phyloP scores from a whole-genome alignment of 1,140 invertebrate species.

The Pogonognathellus flavescens region DNA sequence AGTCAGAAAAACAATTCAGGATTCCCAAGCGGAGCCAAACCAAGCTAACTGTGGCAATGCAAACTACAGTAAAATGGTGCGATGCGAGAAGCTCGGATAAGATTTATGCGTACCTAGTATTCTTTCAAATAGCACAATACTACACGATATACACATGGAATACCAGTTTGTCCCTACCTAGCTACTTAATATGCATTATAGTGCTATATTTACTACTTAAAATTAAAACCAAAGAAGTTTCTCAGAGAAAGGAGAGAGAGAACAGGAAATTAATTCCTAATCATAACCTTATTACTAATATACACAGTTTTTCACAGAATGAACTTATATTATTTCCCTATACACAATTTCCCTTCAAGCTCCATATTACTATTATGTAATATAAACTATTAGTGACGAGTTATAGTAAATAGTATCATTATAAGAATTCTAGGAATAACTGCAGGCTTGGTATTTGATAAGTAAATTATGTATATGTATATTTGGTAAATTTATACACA shows the following conservation, averaged over 20 bases:
- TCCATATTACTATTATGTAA: too few species aligned
- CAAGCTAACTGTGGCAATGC: neutral
- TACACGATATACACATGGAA: neutral
- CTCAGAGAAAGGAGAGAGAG: neutral
- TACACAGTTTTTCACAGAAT: too few species aligned
- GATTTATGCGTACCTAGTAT: constrained; percentile 28
- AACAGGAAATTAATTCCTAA: constrained; percentile 48
- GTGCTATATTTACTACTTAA: neutral
- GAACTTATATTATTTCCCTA: too few species aligned
- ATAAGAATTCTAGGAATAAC: too few species aligned
- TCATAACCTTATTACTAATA: constrained; percentile 31
- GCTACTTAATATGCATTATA: constrained; percentile 2
- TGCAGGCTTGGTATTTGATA: too few species aligned
- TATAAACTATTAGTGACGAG: too few species aligned
- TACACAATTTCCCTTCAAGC: too few species aligned
- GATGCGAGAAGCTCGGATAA: constrained; percentile 27
- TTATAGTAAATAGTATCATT: too few species aligned
- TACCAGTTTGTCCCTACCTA: neutral
- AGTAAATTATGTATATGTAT: too few species aligned
- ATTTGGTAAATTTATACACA: too few species aligned
- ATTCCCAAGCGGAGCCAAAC: constrained; percentile 43
- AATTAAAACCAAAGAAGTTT: neutral
- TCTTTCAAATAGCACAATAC: constrained; percentile 36
- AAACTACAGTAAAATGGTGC: neutral
- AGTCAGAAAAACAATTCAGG: constrained; percentile 48